Conservation (phyloP, 2,113 vertebrate genomes). For the Morone chrysops region DNA sequence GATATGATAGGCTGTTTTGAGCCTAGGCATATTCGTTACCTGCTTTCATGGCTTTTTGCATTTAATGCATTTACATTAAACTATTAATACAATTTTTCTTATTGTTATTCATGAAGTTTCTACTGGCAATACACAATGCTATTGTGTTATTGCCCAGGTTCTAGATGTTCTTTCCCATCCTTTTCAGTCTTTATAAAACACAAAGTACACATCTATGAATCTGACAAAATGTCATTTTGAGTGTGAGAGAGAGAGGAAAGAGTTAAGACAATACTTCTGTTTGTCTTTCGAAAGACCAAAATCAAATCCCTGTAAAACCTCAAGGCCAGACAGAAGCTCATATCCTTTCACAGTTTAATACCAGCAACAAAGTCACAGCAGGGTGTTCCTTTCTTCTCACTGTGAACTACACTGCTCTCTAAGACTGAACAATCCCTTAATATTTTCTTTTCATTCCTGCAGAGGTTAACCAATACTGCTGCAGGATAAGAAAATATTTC, state of each 20-base stretch:
- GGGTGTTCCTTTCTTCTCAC: constrained; percentile 41
- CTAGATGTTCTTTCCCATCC: not conserved
- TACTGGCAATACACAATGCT: too few relatives aligned
- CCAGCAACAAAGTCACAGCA: constrained; percentile 30
- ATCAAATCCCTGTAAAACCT: constrained; percentile 39
- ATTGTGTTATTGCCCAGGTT: not conserved
- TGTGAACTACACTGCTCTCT: constrained; percentile 29
- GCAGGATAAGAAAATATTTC: constrained; percentile 36
- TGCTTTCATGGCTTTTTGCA: too few relatives aligned
- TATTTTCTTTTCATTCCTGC: constrained; percentile 69
- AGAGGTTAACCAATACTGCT: constrained; percentile 44
- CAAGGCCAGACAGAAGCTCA: constrained; percentile 30
- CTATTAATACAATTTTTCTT: too few relatives aligned
- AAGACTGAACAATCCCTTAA: constrained; percentile 34
- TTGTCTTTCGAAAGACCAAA: constrained; percentile 12
- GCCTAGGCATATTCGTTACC: too few relatives aligned
- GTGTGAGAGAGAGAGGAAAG: not conserved
- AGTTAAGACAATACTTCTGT: constrained; percentile 10
- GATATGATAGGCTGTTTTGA: too few relatives aligned
- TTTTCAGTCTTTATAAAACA: not conserved
- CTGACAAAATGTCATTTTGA: not conserved
- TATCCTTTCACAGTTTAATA: constrained; percentile 42
- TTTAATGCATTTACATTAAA: too few relatives aligned
- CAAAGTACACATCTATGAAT: not conserved
- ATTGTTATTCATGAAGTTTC: not conserved